Percentiles rank a stretch among this genome's conserved stretches.
phyloP scores from a whole-genome alignment of 1,140 invertebrate genomes.

The Cydia amplana region DNA sequence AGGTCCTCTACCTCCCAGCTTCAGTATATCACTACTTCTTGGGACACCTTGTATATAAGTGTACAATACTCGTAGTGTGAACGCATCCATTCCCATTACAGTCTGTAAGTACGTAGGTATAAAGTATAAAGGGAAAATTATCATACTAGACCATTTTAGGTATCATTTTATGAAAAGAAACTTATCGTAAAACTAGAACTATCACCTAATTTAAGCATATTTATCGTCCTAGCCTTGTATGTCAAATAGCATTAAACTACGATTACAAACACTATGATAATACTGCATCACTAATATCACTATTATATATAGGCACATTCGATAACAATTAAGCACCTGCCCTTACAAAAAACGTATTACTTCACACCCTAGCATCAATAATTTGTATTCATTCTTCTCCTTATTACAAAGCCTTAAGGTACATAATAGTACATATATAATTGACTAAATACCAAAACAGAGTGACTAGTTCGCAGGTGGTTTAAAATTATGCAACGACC shows the following conservation, averaged over 20 bases:
- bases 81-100: too few species aligned
- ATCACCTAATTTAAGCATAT: background rate
- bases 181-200: background rate
- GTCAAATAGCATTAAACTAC: background rate
- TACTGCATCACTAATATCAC: background rate
- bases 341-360: background rate
- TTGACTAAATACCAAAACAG: constrained; percentile 16
- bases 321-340: constrained; percentile 1
- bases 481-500: constrained; percentile 43
- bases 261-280: background rate
- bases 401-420: background rate
- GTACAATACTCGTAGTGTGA: too few species aligned
- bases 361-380: background rate
- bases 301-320: background rate
- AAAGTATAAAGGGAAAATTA: too few species aligned
- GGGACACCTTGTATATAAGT: too few species aligned
- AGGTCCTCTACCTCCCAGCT: too few species aligned
- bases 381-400: background rate
- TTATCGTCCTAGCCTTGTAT: background rate
- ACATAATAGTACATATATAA: background rate
- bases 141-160: too few species aligned
- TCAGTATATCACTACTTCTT: too few species aligned
- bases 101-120: too few species aligned
- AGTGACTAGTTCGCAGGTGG: constrained; percentile 58
- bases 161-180: too few species aligned